Base-by-base conservation (phyloP, 2,888 invertebrate genomes). In the Magallana nippona region DNA sequence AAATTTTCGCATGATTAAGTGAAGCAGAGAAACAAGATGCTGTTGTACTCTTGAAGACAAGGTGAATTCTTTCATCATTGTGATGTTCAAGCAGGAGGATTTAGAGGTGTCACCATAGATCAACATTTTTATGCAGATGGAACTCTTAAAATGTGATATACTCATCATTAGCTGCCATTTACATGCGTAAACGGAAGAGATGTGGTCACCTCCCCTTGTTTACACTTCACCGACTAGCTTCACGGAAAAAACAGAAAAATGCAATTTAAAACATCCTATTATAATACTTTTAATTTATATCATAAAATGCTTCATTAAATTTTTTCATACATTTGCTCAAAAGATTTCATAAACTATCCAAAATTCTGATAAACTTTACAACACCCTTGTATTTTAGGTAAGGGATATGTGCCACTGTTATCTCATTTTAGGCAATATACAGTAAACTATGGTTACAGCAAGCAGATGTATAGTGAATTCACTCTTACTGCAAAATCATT, bases 251-350 rank as follows among this genome's bases (percentile, higher is more conserved):
- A 44, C 3, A 71, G 32, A 71, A 27, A 44, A 71, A 27, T 17
- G 22, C 32, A 22, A 71, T 71, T 32, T 27, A 71, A 71, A 63
- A 63, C 32, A 71, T 71, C 71, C 32, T 71, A 71, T 71, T 32
- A 27, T 3, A 71, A 71, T 11, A 10, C 15, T 27, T 71, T 71
- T 71, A 71, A 27, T 71, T 27, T 15, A 71, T 27, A 27, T 71
- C 71, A 32, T 71, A 71, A 71, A 71, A 71, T 71, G 71, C 71
- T 71, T 22, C 71, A 71, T 71, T 71, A 22, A 27, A 71, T 71
- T 27, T 71, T 71, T 71, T 19, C 71, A 19, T 13, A 27, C 22
- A 22, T 27, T 22, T 15, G 10, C 27, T 71, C 27, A 71, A 15
- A 27, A 27, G 71, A 27, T 71, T 71, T 71, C 71, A 71, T 71